Base-by-base conservation (phyloP, 2,113 vertebrate genomes). In the western clawed frog (Xenopus tropicalis) region DNA sequence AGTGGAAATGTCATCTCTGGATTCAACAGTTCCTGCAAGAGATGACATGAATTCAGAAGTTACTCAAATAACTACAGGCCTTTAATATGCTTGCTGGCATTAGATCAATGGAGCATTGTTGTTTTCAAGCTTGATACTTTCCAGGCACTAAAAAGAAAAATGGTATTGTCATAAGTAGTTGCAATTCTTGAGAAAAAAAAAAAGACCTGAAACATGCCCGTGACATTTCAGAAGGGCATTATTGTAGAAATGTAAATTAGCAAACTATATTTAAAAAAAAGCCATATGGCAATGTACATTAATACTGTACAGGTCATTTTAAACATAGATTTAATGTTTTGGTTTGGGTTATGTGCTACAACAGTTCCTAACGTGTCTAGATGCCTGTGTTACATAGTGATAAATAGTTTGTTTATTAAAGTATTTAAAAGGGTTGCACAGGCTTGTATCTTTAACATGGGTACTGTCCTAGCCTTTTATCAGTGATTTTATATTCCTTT, bases 1-100 rank as follows among this genome's bases (percentile, higher is more conserved):
- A 83, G 84, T 95, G 92, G 93, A 94, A 85, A 90, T 91, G 91
- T 92, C 88, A 83, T 93, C 91, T 81, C 83, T 89, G 89, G 91
- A 93, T 83, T 85, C 86, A 68, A 85, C 79, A 74, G 79, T 82
- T 37, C 79, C 46, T 21, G 80, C 82, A 83, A 83, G 89, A 82
- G 89, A 89, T 83, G 90, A 93, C 83, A 83, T 91, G 86, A 88
- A 78, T 85, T 94, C 94, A 6, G 94, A 94, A 86, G 79, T 92
- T 75, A 94, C 85, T 0, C 86, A 91, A 79, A 83, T 93, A 87
- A 93, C 89, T 63, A 85, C 83, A 1, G 85, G 81, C 63, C 82
- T 90, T 74, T 90, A 83, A 92, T 80, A 65, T 82, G 37, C 83
- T 83, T 17, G 72, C 20, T 77, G 66, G 43, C 21, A 43, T 68